Base-by-base conservation (phyloP, 1,140 invertebrate genomes). In the Diorhabda elongata region DNA sequence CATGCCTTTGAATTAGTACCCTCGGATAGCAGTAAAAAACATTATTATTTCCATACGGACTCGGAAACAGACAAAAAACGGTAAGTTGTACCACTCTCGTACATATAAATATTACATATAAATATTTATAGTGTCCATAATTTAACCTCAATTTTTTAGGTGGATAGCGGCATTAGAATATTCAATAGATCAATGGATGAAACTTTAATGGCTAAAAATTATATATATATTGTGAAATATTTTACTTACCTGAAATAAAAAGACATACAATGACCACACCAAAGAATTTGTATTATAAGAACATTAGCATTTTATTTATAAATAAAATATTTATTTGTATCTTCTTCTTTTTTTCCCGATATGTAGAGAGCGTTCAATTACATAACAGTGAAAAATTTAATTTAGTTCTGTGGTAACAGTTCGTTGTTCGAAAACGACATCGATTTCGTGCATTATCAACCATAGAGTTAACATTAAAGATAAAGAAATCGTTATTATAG, bases 111-210 rank as follows among this genome's bases (percentile, higher is more conserved):
- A 26, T 26, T 26, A 9, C 57, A 8, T 65, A 67, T 41, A 26
- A 26, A 26, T 26, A 26, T 26, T 26, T 26, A 26, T 26, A 26
- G 26, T 1, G 26, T 26, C 26, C 1, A 26, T 26, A 75, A 80
- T 74, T 68, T 77, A 66, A 52, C 6, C n/a, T 52, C 47, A 52
- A 52, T 52, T 60, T 90, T 88, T 44, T 82, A 97, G 95, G 79
- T 98, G 96, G 96, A 87, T 97, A 76, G 93, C 94, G 67, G 94
- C 95, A 61, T 81, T 98, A 75, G 94, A 96, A 82, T 97, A 96
- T 80, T 97, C 95, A 59, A 97, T 98, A 80, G 94, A 97, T 83
- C 87, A 94, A 75, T 98, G 96, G 96, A 93, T 98, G 80, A 95
- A 95, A 70, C 71, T 74, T 57, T 65, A 75, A 62, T 52, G 47